These are phyloP conservation scores for Teleogryllus oceanicus DNA, from an alignment of 2,888 invertebrate genomes.

Conservation along the genomic window DNA sequence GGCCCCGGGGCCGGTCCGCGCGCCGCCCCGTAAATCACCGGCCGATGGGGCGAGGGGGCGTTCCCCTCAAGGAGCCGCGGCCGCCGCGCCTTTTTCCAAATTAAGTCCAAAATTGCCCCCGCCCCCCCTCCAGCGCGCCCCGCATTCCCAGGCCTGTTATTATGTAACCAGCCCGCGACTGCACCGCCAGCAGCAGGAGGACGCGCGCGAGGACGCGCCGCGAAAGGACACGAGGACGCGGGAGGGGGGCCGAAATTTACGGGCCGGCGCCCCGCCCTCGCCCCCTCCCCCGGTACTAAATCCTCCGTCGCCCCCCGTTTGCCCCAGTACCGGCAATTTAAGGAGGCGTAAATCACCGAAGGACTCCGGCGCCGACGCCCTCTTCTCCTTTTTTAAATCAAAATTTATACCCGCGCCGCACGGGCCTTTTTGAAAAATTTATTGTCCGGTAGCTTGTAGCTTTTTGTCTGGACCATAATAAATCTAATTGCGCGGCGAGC, in stretches of 20 bases:
- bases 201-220: background rate
- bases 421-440: background rate
- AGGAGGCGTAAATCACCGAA: background rate
- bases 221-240: background rate
- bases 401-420: background rate
- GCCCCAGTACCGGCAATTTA: constrained; percentile 9
- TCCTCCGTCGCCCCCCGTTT: constrained; percentile 6
- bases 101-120: constrained; percentile 18
- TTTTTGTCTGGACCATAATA: constrained; percentile 1
- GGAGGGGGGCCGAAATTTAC: background rate
- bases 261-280: constrained; percentile 1
- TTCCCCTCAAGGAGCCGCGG: background rate
- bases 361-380: background rate
- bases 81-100: constrained; percentile 3
- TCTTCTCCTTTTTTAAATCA: constrained; percentile 8
- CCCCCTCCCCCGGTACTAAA: background rate
- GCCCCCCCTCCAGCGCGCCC: background rate
- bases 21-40: background rate
- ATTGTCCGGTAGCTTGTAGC: constrained; percentile 18
- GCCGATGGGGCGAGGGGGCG: background rate
- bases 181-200: background rate
- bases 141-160: background rate
- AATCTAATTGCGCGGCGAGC: constrained; percentile 6
- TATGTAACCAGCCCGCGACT: constrained; percentile 11
- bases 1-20: background rate